Conservation (phyloP, 2,113 vertebrate species). For the Solea senegalensis region DNA sequence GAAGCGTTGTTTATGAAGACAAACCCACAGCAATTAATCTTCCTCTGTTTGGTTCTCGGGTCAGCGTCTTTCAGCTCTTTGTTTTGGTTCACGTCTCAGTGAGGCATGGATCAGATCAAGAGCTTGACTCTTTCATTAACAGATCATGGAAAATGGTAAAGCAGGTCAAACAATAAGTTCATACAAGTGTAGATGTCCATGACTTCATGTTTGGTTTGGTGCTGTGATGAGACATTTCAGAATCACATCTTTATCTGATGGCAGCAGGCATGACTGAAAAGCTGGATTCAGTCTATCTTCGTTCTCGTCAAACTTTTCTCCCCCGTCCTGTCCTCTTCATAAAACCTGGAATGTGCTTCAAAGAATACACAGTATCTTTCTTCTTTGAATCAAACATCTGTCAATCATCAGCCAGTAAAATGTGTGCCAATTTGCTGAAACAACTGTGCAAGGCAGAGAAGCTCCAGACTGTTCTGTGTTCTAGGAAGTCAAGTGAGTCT, state of each 20-base stretch:
- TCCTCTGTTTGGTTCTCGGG: too few relatives aligned
- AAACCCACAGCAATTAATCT: too few relatives aligned
- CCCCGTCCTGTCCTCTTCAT: conserved; percentile 68
- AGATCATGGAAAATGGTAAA: too few relatives aligned
- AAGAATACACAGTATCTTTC: conserved; percentile 74
- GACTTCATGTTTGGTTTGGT: not conserved
- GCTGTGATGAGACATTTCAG: conserved; percentile 50
- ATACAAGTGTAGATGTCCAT: too few relatives aligned
- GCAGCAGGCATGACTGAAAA: conserved; percentile 62
- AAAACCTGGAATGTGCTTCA: conserved; percentile 81
- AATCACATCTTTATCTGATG: conserved; percentile 58
- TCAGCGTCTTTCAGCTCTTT: too few relatives aligned
- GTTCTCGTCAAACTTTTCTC: conserved; percentile 57
- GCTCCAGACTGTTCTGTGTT: conserved; percentile 36
- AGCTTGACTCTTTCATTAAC: too few relatives aligned
- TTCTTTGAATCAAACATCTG: conserved; percentile 76
- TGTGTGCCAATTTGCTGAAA: conserved; percentile 69
- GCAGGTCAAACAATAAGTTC: too few relatives aligned
- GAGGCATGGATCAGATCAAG: too few relatives aligned
- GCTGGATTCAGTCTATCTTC: conserved; percentile 61
- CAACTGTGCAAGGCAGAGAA: conserved; percentile 43
- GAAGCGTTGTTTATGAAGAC: too few relatives aligned
- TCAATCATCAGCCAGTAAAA: conserved; percentile 73
- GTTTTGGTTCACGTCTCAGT: too few relatives aligned
- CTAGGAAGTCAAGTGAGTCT: conserved; percentile 25